These are phyloP conservation scores for Ageneiosus marmoratus DNA, from an alignment of 2,113 vertebrate species.

Conservation along the genomic window DNA sequence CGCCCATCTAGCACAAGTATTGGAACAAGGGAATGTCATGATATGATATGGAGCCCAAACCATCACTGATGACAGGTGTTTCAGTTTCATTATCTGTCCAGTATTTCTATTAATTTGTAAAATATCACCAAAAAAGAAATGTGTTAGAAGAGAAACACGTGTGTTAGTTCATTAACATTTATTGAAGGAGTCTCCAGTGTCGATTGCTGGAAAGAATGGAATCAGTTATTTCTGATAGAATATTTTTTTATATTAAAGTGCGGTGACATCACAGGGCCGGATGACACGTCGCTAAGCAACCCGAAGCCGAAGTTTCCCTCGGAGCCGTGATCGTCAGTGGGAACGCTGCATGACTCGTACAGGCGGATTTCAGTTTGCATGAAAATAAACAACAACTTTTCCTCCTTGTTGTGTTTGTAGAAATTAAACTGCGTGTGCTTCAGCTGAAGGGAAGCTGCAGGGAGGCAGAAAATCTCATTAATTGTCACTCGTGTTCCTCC, in stretches of 20 bases:
- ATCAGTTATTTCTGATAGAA: neutral
- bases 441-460: conserved; percentile 18
- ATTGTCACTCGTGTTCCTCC: neutral
- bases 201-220: neutral
- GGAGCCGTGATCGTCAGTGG: neutral
- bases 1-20: no score
- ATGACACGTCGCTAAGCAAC: conserved; percentile 46
- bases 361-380: neutral
- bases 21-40: no score
- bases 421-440: conserved; percentile 17
- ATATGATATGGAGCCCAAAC: no score
- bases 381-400: neutral
- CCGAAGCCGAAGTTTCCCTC: neutral
- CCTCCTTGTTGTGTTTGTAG: neutral
- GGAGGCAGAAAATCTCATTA: conserved; percentile 37
- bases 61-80: no score
- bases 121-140: no score
- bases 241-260: neutral
- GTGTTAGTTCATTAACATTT: neutral
- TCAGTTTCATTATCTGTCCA: no score
- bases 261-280: conserved; percentile 65
- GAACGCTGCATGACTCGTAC: neutral
- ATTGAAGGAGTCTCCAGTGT: neutral
- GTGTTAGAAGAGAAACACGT: no score
- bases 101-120: no score